Evolutionary conservation across 2,797 vertebrate genomes (phyloP), one percentile per base, ranked within the genome.

Genomic region (Benthosema pterotum): DNA sequence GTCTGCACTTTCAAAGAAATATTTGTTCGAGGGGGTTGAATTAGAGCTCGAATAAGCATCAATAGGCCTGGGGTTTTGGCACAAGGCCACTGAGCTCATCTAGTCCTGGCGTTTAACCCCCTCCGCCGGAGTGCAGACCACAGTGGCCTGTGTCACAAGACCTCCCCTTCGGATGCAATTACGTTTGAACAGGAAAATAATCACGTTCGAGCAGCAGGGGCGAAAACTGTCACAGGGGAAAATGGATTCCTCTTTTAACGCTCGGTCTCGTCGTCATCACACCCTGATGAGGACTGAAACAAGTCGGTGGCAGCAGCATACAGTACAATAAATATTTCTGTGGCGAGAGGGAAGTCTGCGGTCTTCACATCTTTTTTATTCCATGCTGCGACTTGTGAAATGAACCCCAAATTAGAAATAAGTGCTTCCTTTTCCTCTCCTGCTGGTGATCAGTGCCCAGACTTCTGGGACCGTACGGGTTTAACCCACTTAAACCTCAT

Each of bases 11-110:
- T 79, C 60, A 70, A 80, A 79, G 52, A 83, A 80, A 79, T 76
- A 80, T 80, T 72, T 79, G 57, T 79, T 80, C 69, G 70, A 65
- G 69, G 60, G 60, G 0, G 58, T 72, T 75, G 49, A 83, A 74
- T 78, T 69, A 70, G 47, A 73, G 60, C 76, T 77, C 79, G 60
- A 79, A 82, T 81, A 79, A 77, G 79, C 73, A 65, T 86, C 61
- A 82, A 63, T 65, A 76, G 71, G 52, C 52, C 67, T 60, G 49
- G 38, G 67, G 72, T 80, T 66, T 71, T 79, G 82, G 67, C 74
- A 0, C 12, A 3, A 60, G 59, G 72, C 75, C 78, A 74, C 22
- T 13, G 45, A 48, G 60, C 48, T 72, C 66, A 63, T 72, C 58
- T 61, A 18, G 53, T 16, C 52, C 42, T 79, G 68, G 63, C 60